Evolutionary conservation across 2,113 vertebrate genomes (phyloP), one percentile per base, ranked within the genome.

Genomic region (Artemisiospiza belli): DNA sequence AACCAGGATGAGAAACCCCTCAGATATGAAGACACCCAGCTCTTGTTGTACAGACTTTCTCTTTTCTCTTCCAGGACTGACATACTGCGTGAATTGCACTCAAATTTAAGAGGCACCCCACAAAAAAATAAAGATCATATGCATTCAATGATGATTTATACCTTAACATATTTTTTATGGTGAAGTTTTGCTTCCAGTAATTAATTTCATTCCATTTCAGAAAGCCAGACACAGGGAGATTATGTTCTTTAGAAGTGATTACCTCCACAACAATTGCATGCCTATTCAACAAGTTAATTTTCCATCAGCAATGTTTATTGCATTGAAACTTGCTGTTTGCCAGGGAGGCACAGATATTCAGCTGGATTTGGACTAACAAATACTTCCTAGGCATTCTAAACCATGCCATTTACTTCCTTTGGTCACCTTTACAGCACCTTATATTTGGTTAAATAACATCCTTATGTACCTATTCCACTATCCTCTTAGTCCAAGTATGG

Each of bases 221-320:
- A 83, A 93, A 83, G 41, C 33, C 63, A 83, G 28, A 61, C 25
- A 46, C 2, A 1, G 27, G 61, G 87, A 92, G n/a, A 82, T 69
- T 47, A 52, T 49, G 31, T 67, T 78, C 22, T 78, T 91, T 70
- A 49, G 61, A 92, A 82, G 19, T 12, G 2, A 92, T 51, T 82
- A 72, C 33, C 19, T 78, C 57, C 68, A n/a, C n/a, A 64, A 93
- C 37, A 87, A 73, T 12, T 37, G 37, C 62, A 23, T 37, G 25
- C 15, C 79, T 77, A 41, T 90, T 90, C 67, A 68, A 35, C 28
- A 89, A 89, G 80, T 63, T 70, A 81, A 70, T 91, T 95, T 96
- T 87, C 64, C 68, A 35, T 67, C 30, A 67, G 33, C 55, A 67
- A 70, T 47, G 33, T 67, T 87, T 75, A 57, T 35, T 77, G 47